Conservation (phyloP, 1,140 invertebrate species). For the Maniola jurtina region DNA sequence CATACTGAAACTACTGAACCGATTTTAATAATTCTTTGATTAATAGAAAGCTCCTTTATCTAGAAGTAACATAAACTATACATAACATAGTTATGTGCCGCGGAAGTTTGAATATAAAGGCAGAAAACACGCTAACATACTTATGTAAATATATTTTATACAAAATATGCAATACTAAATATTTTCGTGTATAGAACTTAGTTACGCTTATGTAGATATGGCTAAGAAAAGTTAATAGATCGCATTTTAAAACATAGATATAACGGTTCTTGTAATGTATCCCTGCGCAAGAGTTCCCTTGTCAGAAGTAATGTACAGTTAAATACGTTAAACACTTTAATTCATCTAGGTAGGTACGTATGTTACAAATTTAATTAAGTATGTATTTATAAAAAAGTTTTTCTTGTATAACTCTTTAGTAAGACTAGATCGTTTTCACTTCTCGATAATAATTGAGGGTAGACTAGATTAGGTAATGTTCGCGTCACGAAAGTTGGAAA, state of each 20-base stretch:
- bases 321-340: slow-evolving; percentile 39
- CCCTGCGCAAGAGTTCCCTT: slow-evolving; percentile 27
- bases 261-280: slow-evolving; percentile 17
- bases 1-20: no score
- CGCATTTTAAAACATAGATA: slow-evolving; percentile 34
- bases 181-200: no score
- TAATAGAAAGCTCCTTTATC: no score
- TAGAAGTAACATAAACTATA: no score
- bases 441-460: slow-evolving; percentile 45
- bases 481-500: background rate
- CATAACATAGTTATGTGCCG: no score
- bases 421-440: slow-evolving; percentile 48
- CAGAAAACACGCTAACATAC: no score
- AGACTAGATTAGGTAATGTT: slow-evolving; percentile 59
- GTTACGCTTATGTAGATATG: slow-evolving; percentile 8
- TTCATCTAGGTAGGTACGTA: slow-evolving; percentile 43
- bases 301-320: slow-evolving; percentile 14
- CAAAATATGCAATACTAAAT: no score
- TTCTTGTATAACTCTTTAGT: slow-evolving; percentile 28
- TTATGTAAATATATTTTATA: no score
- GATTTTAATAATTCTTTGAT: no score
- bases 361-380: slow-evolving; percentile 42
- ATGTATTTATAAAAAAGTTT: slow-evolving; percentile 35
- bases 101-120: no score
- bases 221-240: slow-evolving; percentile 16